Percentiles rank a stretch among this genome's conserved stretches.
These are phyloP conservation scores for Campoletis sonorensis DNA, from an alignment of 1,140 invertebrate genomes.

Conservation along the genomic window DNA sequence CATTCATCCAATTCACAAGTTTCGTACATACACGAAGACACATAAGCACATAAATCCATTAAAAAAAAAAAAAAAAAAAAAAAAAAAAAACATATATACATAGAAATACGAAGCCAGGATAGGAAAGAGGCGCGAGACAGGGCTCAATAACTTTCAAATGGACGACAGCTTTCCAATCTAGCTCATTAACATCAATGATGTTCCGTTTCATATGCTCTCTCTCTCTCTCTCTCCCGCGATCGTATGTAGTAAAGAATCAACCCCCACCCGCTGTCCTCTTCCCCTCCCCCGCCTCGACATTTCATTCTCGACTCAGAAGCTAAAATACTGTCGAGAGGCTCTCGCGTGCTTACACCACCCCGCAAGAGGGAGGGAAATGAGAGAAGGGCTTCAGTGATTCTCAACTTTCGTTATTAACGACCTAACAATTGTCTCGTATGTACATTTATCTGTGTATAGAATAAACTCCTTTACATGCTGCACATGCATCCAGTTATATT, in stretches of 20 bases:
- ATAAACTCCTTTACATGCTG: neutral
- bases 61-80: too few relatives aligned
- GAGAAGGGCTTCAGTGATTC: slow-evolving; percentile 7
- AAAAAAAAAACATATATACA: too few relatives aligned
- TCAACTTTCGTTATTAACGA: slow-evolving; percentile 22
- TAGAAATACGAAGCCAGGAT: neutral
- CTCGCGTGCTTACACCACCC: too few relatives aligned
- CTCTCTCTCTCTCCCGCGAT: too few relatives aligned
- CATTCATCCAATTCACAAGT: too few relatives aligned
- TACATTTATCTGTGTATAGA: neutral
- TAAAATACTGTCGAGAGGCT: too few relatives aligned
- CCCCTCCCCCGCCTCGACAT: too few relatives aligned
- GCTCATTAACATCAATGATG: slow-evolving; percentile 70
- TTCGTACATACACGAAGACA: too few relatives aligned
- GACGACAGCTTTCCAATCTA: slow-evolving; percentile 69
- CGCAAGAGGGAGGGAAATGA: neutral
- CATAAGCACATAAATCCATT: too few relatives aligned
- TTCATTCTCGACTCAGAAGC: too few relatives aligned
- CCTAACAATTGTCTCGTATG: neutral
- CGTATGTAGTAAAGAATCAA: neutral
- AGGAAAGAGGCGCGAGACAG: slow-evolving; percentile 36
- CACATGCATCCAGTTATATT: too few relatives aligned
- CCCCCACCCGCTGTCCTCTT: too few relatives aligned
- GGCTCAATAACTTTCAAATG: slow-evolving; percentile 66
- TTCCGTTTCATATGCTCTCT: slow-evolving; percentile 55